phyloP scores from a whole-genome alignment of 1,140 invertebrate species.

The Bombus polaris region DNA sequence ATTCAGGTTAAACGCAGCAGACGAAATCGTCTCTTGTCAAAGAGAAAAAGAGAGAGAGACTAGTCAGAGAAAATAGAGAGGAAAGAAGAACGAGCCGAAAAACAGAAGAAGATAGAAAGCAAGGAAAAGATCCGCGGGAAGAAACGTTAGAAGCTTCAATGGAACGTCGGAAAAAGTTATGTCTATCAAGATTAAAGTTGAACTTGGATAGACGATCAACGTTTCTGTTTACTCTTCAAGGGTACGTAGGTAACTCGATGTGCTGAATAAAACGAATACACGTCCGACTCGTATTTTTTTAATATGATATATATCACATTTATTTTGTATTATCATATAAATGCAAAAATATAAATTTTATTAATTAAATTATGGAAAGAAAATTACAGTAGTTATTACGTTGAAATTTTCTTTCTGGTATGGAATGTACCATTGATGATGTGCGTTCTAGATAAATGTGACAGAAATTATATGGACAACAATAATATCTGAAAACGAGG shows the following conservation, averaged over 20 bases:
- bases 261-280: neutral
- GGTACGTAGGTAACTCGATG: too few relatives aligned
- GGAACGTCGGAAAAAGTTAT: slow-evolving; percentile 41
- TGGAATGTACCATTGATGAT: neutral
- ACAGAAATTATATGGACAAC: neutral
- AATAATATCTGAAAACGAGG: neutral
- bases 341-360: neutral
- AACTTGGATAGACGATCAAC: neutral
- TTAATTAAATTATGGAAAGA: neutral
- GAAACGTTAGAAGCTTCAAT: slow-evolving; percentile 8
- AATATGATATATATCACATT: too few relatives aligned
- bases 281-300: neutral
- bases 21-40: slow-evolving; percentile 72
- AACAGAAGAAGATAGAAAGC: slow-evolving; percentile 31
- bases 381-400: too few relatives aligned
- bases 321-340: neutral
- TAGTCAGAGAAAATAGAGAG: neutral
- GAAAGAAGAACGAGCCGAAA: slow-evolving; percentile 16
- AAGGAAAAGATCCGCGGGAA: slow-evolving; percentile 43
- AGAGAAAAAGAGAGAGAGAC: slow-evolving; percentile 17
- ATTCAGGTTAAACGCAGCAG: slow-evolving; percentile 82
- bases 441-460: neutral
- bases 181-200: slow-evolving; percentile 54
- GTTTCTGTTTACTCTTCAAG: neutral
- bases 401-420: neutral